Evolutionary conservation across 2,888 invertebrate genomes (phyloP), one percentile per base, ranked within the genome.

Genomic region (Drosophila cyrtoloma): DNA sequence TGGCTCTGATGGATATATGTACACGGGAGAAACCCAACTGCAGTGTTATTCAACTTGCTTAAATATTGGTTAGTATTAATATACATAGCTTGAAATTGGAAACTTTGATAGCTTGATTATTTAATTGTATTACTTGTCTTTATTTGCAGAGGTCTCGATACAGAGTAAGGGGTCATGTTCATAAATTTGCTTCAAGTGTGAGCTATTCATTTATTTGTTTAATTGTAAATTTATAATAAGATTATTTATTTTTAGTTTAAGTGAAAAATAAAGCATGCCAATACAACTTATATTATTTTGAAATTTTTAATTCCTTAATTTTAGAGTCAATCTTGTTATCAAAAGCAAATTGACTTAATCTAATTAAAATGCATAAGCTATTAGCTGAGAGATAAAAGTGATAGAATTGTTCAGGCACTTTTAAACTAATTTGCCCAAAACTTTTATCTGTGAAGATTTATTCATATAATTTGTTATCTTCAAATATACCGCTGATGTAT

Each of bases 1-100:
- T 69, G 93, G 93, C 32, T 93, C 93, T 22, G 93, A 93, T 80
- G 93, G 93, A 53, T 93, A 91, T 62, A 93, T 93, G 93, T 93
- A 93, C 65, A 93, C 93, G 9, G 93, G 93, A 57, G 93, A 93
- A 71, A 82, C 93, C 1, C 93, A 93, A 74, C 85, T 93, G 75
- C 89, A 93, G 79, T 93, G 93, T 52, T 93, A 93, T 80, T 91
- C 93, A 12, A 89, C 93, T 12, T 93, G 93, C 75, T 80, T 93
- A 60, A 92, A 91, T 70, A 93, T 93, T 75, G 92, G 93, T 93
- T 73, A 87, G 91, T 10, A 39, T n/a, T 30, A 86, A 90, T 6
- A 32, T 28, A 28, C 28, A 28, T 14, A 52, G 16, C 5, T 22
- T 19, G 30, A 57, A 16, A 12, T 33, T 26, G 12, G 26, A 16